phyloP scores from a whole-genome alignment of 2,113 vertebrate species.

The Petromus typicus region DNA sequence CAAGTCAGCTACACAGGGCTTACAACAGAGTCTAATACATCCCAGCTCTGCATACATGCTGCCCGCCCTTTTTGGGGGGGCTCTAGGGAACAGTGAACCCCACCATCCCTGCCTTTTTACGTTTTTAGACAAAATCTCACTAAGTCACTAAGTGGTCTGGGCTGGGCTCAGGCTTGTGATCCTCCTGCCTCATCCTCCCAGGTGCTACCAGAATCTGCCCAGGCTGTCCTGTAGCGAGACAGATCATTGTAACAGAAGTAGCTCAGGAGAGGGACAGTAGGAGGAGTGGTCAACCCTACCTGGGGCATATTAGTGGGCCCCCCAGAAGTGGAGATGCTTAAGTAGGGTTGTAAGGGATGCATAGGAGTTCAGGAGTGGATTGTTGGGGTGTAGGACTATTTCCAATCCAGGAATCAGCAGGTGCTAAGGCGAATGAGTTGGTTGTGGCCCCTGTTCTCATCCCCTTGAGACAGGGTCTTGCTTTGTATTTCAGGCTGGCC shows the following conservation, averaged over 20 bases:
- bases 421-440: neutral
- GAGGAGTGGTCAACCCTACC: neutral
- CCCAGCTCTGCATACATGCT: neutral
- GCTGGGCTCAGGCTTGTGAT: neutral
- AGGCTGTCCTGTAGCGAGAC: neutral
- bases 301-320: neutral
- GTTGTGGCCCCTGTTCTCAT: neutral
- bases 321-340: neutral
- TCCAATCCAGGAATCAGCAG: neutral
- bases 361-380: neutral
- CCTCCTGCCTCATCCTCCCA: neutral
- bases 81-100: neutral
- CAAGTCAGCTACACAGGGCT: fast-evolving
- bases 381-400: neutral
- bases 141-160: neutral
- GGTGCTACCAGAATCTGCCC: neutral
- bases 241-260: neutral
- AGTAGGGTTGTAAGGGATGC: neutral
- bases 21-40: neutral
- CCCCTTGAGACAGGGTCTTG: too few relatives aligned
- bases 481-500: too few relatives aligned
- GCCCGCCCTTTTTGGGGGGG: too few relatives aligned
- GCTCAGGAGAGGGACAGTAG: neutral
- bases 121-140: neutral
- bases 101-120: neutral